Base-by-base conservation (phyloP, 2,888 invertebrate species). In the Hirtodrosophila histrioides region DNA sequence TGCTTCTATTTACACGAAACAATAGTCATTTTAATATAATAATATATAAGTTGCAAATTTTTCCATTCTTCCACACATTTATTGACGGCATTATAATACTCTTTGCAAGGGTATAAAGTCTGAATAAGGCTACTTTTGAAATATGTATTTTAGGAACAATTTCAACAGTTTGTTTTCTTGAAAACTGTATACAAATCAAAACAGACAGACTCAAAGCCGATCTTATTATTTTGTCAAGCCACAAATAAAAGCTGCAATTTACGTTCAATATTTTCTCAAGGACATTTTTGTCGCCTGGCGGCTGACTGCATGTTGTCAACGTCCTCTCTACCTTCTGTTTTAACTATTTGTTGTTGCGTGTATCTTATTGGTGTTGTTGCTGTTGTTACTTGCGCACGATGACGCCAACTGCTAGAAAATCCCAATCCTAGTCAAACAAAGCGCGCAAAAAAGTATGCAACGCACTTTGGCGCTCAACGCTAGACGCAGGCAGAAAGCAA, bases 371-470 rank as follows among this genome's bases (percentile, higher is more conserved):
- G 39, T 49, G 63, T 27, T 65, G 49, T 31, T 75, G 61, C 49
- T 51, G 64, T 46, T 75, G 74, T 57, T 69, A 63, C 65, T 56
- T 71, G 62, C 69, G 61, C 60, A 70, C 71, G 69, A 78, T 65
- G 75, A 78, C 78, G 72, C 60, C 75, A 71, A 66, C 67, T 53
- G 82, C 54, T 66, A 81, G 79, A 81, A 86, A 84, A 86, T 86
- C 78, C 79, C 84, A 74, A 78, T 85, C 66, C 83, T 73, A 84
- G 78, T 75, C 82, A 81, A 84, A 84, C 83, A 86, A 81, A 83
- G 86, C 78, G 77, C 85, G 80, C 81, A 76, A 78, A 77, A 75
- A 69, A 69, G 85, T 77, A 77, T 81, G 83, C 81, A 84, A 83
- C 83, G 84, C 83, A 83, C 86, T 83, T 83, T 86, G 75, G 68